Evolutionary conservation across 2,888 invertebrate species (phyloP), one percentile per base, ranked within the genome.

Genomic region (Drosophila borealis): DNA sequence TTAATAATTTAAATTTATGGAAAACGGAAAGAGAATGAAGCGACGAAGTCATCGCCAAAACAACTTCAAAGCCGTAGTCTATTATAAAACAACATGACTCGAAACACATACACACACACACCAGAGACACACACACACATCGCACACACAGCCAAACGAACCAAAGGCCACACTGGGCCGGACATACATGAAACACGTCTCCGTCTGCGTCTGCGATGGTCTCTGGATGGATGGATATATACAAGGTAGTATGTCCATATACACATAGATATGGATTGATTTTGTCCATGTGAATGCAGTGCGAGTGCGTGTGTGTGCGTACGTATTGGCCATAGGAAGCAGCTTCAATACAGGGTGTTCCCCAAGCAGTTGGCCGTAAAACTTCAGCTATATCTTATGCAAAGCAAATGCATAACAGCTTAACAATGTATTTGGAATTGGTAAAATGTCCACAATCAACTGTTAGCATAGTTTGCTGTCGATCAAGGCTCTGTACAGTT

Each of bases 1-100:
- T 90, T 89, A 90, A 90, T 91, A 91, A 90, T 90, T 91, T 81
- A 90, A 90, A 90, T 91, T 91, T 90, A 91, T 90, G 90, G 85
- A 90, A 90, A 90, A 90, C 90, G 90, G 90, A 90, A 91, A 90
- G 90, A 84, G 87, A 86, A 86, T 86, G 83, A 90, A 90, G 90
- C 90, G 85, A 88, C 89, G 84, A 85, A 89, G 89, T 89, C 87
- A 89, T 88, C 82, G 85, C 84, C 87, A 81, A 87, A 86, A 73
- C 77, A 78, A 84, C 81, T 84, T 78, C 85, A 87, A 83, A 84
- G 88, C 82, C 70, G 64, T 85, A 84, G 85, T 83, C 86, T 83
- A 85, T 83, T 88, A 83, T 85, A 81, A 83, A 81, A 73, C 76
- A 80, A 80, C 80, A 79, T 78, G 74, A 81, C 74, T 78, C 59